Percentiles rank a stretch among this genome's conserved stretches.
Conservation (phyloP, 2,113 vertebrate species). For the Daboia siamensis region DNA sequence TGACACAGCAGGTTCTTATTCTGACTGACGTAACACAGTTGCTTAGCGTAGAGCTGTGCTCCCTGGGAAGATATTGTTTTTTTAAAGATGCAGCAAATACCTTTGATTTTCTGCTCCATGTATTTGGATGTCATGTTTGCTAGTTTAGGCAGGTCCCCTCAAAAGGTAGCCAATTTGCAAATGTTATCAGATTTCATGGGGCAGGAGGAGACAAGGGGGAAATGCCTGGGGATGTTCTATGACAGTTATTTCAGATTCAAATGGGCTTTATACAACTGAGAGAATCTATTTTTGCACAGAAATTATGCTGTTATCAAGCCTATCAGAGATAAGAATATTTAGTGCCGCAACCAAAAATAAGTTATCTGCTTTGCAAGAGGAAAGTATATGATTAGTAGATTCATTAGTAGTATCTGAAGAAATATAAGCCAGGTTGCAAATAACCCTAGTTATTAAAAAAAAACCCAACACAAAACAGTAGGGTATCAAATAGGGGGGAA, state of each 20-base stretch:
- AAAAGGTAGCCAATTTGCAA: neutral
- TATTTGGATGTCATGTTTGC: neutral
- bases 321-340: neutral
- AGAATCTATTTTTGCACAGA: neutral
- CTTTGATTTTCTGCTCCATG: neutral
- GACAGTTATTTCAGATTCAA: neutral
- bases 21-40: neutral
- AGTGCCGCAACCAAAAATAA: neutral
- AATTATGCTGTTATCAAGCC: neutral
- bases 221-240: neutral
- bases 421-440: neutral
- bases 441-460: neutral
- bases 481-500: neutral
- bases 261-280: neutral
- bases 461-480: neutral
- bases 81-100: neutral
- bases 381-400: neutral
- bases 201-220: neutral
- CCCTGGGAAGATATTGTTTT: constrained; percentile 4
- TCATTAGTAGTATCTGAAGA: neutral
- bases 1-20: neutral
- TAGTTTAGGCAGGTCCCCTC: neutral
- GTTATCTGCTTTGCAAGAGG: neutral
- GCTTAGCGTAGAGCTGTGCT: neutral
- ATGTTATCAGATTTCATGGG: neutral